Evolutionary conservation across 2,888 invertebrate species (phyloP).

Genomic region (Andrena dorsata): DNA sequence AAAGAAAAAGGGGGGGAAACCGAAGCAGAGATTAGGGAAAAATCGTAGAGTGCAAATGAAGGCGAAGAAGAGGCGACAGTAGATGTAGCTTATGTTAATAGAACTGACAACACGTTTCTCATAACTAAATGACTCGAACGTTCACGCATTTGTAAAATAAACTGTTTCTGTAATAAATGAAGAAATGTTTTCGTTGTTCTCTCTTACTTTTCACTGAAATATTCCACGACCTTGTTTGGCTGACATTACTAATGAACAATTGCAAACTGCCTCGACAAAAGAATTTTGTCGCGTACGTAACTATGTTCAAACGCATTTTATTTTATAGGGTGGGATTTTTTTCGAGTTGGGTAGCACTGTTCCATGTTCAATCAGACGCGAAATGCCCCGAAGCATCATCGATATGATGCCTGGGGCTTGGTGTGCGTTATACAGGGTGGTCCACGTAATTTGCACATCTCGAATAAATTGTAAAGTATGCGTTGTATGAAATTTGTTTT

Average conservation of each 20-base stretch:
- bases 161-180: constrained; percentile 15
- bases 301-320: constrained; percentile 47
- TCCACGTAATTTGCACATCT: no score
- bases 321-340: background rate
- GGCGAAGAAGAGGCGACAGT: constrained; percentile 79
- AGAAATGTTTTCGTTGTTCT: constrained; percentile 1
- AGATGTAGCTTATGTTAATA: background rate
- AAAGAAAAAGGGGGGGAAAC: constrained; percentile 61
- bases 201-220: constrained; percentile 33
- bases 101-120: background rate
- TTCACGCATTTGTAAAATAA: constrained; percentile 32
- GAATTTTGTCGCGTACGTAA: constrained; percentile 31
- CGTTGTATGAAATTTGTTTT: no score
- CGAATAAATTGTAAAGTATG: no score
- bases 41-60: constrained; percentile 85
- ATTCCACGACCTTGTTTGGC: background rate
- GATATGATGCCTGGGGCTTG: no score
- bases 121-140: background rate
- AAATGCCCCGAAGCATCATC: no score
- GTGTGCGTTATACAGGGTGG: no score
- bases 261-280: constrained; percentile 43
- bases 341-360: constrained; percentile 2
- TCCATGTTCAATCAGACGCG: no score
- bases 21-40: constrained; percentile 84
- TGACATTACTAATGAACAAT: constrained; percentile 44